A percentile compares a stretch with the other conserved stretches of the same genome.
phyloP scores from a whole-genome alignment of 2,797 vertebrate species.

The Emydoidea blandingii region DNA sequence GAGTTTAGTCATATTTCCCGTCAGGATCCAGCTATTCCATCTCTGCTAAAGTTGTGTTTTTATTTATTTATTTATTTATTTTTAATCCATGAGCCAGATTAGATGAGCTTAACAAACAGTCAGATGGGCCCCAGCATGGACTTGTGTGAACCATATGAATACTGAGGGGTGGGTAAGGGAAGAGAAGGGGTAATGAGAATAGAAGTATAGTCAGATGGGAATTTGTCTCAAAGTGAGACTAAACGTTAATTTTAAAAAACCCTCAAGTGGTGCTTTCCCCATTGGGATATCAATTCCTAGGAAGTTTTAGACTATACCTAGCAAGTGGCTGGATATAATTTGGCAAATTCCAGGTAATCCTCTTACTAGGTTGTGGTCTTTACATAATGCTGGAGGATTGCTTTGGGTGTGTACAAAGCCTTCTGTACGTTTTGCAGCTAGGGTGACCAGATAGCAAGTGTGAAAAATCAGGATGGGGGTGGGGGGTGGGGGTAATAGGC shows the following conservation, averaged over 20 bases:
- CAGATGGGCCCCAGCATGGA: rapidly evolving
- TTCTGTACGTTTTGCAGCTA: background rate
- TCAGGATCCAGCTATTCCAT: background rate
- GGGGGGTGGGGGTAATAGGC: too few relatives aligned
- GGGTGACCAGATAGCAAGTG: too few relatives aligned
- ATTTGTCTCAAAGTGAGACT: background rate
- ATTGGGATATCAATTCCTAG: background rate
- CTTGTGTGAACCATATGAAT: rapidly evolving
- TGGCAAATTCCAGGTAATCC: conserved; percentile 32
- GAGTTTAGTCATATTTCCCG: background rate
- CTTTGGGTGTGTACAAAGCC: background rate
- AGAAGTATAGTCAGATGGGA: rapidly evolving
- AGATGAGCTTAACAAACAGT: rapidly evolving
- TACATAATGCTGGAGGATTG: rapidly evolving
- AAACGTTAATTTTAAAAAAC: background rate
- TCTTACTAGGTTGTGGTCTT: rapidly evolving
- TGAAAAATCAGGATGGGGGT: too few relatives aligned
- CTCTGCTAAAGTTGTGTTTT: background rate
- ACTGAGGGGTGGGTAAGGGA: background rate
- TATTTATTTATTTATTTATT: background rate
- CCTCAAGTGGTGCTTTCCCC: background rate
- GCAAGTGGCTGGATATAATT: background rate
- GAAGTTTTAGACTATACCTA: background rate
- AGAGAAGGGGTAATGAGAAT: background rate
- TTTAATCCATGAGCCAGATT: background rate